A percentile compares a stretch with the other conserved stretches of the same genome.
Conservation (phyloP, 2,888 invertebrate genomes). For the Meteorus cinctellus region DNA sequence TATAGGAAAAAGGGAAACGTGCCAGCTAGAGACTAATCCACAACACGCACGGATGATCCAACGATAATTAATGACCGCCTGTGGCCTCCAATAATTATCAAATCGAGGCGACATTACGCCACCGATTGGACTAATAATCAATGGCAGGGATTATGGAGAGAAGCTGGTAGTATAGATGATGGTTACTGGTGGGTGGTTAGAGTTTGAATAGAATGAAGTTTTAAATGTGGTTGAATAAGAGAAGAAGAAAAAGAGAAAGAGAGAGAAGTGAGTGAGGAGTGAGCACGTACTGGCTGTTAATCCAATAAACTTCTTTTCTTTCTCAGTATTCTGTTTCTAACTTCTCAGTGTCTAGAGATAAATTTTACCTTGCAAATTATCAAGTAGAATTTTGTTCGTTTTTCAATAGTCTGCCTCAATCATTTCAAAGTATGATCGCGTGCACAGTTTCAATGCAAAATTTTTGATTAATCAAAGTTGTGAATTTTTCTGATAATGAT, state of each 20-base stretch:
- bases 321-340: neutral
- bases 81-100: constrained; percentile 34
- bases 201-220: neutral
- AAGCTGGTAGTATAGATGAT: neutral
- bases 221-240: neutral
- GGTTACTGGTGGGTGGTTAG: neutral
- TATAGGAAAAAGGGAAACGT: constrained; percentile 14
- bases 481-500: neutral
- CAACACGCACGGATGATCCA: constrained; percentile 29
- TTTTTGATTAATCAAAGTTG: too few relatives aligned
- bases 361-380: constrained; percentile 3
- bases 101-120: constrained; percentile 22
- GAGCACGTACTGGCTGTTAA: constrained; percentile 29
- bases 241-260: neutral
- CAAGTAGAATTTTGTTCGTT: neutral
- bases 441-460: too few relatives aligned
- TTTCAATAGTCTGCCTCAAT: neutral
- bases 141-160: constrained; percentile 10
- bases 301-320: constrained; percentile 30
- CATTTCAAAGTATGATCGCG: too few relatives aligned
- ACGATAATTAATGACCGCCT: constrained; percentile 34
- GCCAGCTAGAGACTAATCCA: constrained; percentile 28
- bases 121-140: constrained; percentile 29
- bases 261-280: neutral
- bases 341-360: neutral